A percentile compares a stretch with the other conserved stretches of the same genome.
Evolutionary conservation across 1,140 invertebrate species (phyloP).

Genomic region (Argopecten irradians): DNA sequence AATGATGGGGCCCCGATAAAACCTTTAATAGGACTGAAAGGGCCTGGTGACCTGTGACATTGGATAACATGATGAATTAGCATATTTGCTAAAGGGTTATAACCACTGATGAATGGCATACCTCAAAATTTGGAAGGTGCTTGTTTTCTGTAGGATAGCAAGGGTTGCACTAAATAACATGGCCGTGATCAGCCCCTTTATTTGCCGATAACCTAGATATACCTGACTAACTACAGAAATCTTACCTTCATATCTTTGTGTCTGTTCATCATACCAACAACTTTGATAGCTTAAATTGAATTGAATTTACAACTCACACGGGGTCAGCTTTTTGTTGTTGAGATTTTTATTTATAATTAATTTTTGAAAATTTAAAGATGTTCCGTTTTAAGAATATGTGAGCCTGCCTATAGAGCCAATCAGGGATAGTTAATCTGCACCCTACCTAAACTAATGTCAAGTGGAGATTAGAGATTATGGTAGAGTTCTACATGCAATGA

Average conservation of each 20-base stretch:
- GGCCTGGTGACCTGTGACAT: constrained; percentile 13
- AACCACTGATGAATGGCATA: constrained; percentile 2
- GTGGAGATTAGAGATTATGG: not conserved
- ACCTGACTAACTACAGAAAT: too few relatives aligned
- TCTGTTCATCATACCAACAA: too few relatives aligned
- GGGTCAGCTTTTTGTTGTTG: too few relatives aligned
- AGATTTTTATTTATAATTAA: too few relatives aligned
- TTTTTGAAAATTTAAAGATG: not conserved
- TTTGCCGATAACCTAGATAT: too few relatives aligned
- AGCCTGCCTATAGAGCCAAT: not conserved
- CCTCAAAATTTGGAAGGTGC: not conserved
- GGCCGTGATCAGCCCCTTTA: too few relatives aligned
- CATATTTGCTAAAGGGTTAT: constrained; percentile 18
- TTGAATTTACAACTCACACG: too few relatives aligned
- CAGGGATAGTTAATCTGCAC: not conserved
- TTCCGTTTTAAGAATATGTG: not conserved
- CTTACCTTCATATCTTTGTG: too few relatives aligned
- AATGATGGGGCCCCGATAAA: not conserved
- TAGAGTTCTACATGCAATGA: constrained; percentile 14
- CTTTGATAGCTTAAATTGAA: too few relatives aligned
- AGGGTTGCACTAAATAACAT: not conserved
- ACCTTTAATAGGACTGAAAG: not conserved
- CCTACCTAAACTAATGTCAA: not conserved
- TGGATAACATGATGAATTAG: constrained; percentile 16
- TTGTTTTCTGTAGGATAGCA: not conserved